Evolutionary conservation across 2,797 vertebrate genomes (phyloP).

Genomic region (Darevskia mixta): DNA sequence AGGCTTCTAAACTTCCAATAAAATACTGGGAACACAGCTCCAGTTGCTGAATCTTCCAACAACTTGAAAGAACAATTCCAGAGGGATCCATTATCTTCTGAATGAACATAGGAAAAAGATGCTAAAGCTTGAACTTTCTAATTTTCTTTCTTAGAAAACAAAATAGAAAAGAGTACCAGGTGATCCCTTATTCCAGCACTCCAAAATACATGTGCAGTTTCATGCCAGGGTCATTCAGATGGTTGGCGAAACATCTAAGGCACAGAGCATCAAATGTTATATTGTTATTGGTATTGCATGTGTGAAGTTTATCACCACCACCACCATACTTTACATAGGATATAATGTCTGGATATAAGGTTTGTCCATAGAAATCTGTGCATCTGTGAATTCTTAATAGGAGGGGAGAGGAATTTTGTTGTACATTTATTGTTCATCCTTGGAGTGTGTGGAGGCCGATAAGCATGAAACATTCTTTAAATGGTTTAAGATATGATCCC

Average conservation of each 20-base stretch:
- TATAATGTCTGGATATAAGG: not conserved
- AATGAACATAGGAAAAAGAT: not conserved
- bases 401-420: not conserved
- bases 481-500: not conserved
- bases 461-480: not conserved
- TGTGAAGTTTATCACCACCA: not conserved
- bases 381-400: not conserved
- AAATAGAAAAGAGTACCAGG: not conserved
- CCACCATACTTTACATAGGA: not conserved
- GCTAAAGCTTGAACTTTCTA: not conserved
- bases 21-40: not conserved
- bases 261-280: not conserved
- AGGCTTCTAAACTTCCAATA: not conserved
- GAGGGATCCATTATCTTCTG: not conserved
- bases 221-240: not conserved
- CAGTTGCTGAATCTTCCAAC: not conserved
- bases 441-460: not conserved
- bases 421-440: not conserved
- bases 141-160: not conserved
- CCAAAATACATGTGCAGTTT: not conserved
- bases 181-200: not conserved
- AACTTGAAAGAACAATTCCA: not conserved
- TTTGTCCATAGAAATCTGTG: not conserved
- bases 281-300: not conserved
- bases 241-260: not conserved